Evolutionary conservation across 2,888 invertebrate genomes (phyloP), one percentile per base, ranked within the genome.

Genomic region (Caradrina kadenii): DNA sequence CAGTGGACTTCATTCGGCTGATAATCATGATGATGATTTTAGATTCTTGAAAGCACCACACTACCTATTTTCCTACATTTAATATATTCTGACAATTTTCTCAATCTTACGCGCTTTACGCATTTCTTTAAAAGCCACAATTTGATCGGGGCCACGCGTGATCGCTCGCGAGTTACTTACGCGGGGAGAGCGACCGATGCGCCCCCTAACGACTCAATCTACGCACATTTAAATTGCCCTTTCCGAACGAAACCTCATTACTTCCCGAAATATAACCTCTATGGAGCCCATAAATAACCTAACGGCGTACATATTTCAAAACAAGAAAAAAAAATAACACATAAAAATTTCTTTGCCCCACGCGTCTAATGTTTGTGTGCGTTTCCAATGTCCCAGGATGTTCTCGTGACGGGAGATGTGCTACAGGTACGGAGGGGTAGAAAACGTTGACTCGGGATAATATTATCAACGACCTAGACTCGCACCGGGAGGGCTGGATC

Each of bases 301-400:
- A 95, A 95, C 94, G 93, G 94, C 91, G 93, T 91, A 93, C 95
- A 95, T 95, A 96, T 95, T 95, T 96, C 95, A 95, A 94, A 95
- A 95, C 95, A 95, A 94, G 92, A 93, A 94, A 94, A 93, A 91
- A 93, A 92, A 93, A 93, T 91, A 93, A 93, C 92, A 95, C 94
- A 94, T 94, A 95, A 95, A 94, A 95, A 89, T 89, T 93, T 94
- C 94, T 93, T 94, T 92, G 90, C 92, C 92, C 93, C 92, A 91
- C 92, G 93, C 92, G 89, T 93, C 93, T 95, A 95, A 94, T 94
- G 92, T 89, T 87, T 83, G 85, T 69, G 87, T 65, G 80, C 77
- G 91, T 92, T 90, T 91, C 88, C 95, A 89, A 84, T 92, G 88
- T 76, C 54, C 35, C 58, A 69, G 73, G 84, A 85, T 72, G 55